phyloP scores from a whole-genome alignment of 1,140 invertebrate genomes.

The Chrysoperla carnea region DNA sequence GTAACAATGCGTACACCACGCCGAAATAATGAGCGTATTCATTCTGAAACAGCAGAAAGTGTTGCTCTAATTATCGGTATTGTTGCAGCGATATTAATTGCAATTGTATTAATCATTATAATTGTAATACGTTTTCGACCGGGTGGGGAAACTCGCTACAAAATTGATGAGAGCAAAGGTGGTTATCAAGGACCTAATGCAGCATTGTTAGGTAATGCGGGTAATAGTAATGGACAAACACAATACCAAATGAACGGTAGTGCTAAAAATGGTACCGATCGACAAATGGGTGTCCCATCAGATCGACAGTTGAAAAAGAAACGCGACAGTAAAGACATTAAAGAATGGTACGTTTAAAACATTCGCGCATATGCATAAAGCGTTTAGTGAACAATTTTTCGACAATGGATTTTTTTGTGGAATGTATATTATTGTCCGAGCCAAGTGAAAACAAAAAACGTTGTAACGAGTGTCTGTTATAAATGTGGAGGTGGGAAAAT shows the following conservation, averaged over 20 bases:
- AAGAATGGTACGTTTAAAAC: constrained; percentile 82
- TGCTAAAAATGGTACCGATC: constrained; percentile 17
- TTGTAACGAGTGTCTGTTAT: too few species aligned
- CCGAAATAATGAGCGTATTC: constrained; percentile 39
- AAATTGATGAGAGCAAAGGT: constrained; percentile 65
- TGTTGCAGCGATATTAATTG: constrained; percentile 78
- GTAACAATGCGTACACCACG: constrained; percentile 15
- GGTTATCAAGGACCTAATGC: constrained; percentile 53
- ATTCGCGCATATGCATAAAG: not conserved
- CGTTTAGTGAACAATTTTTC: too few species aligned
- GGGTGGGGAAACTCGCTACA: constrained; percentile 71
- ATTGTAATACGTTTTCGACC: constrained; percentile 78
- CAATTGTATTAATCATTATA: constrained; percentile 77
- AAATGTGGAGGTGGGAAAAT: too few species aligned
- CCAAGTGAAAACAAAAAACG: too few species aligned
- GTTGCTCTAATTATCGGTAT: constrained; percentile 71
- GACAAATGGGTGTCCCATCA: constrained; percentile 20
- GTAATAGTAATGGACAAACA: constrained; percentile 26
- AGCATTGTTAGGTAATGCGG: constrained; percentile 42
- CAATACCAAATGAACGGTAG: constrained; percentile 23
- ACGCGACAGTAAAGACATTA: constrained; percentile 70
- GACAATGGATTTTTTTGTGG: too few species aligned
- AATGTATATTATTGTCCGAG: too few species aligned
- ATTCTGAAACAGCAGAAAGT: constrained; percentile 50
- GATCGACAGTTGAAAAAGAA: constrained; percentile 45